Evolutionary conservation across 2,113 vertebrate species (phyloP).

Genomic region (Ginglymostoma cirratum): DNA sequence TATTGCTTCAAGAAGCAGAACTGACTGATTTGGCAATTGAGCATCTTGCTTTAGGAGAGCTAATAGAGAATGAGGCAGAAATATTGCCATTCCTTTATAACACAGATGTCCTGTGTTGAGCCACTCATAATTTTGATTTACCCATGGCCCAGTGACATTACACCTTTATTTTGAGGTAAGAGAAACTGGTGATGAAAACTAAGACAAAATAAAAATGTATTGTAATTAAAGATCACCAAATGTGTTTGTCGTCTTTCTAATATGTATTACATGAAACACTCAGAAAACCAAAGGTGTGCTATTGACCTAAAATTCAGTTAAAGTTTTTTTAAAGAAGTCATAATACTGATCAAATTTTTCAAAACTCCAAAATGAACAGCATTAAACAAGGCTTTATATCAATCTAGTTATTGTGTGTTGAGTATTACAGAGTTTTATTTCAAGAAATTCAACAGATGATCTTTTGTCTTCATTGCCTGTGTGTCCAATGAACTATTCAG

Average conservation of each 20-base stretch:
- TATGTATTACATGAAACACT: background rate
- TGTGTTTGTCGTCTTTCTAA: background rate
- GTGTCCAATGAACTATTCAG: background rate
- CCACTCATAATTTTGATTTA: background rate
- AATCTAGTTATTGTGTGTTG: background rate
- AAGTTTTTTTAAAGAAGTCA: background rate
- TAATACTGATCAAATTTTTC: background rate
- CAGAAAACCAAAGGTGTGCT: background rate
- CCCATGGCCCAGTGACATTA: background rate
- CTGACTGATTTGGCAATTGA: background rate
- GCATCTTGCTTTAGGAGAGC: background rate
- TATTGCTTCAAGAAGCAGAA: background rate
- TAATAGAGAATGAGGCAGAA: background rate
- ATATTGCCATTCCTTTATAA: background rate
- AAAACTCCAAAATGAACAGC: background rate
- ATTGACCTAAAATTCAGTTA: no score
- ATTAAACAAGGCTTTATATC: background rate
- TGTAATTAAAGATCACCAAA: background rate
- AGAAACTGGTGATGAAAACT: background rate
- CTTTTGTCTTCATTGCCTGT: background rate
- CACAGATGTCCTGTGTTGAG: background rate
- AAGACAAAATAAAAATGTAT: background rate
- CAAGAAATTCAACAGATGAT: background rate
- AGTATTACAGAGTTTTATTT: background rate
- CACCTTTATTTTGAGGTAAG: background rate